A percentile compares a stretch with the other conserved stretches of the same genome.
phyloP scores from a whole-genome alignment of 2,888 invertebrate species.

The Esperia sulphurella region DNA sequence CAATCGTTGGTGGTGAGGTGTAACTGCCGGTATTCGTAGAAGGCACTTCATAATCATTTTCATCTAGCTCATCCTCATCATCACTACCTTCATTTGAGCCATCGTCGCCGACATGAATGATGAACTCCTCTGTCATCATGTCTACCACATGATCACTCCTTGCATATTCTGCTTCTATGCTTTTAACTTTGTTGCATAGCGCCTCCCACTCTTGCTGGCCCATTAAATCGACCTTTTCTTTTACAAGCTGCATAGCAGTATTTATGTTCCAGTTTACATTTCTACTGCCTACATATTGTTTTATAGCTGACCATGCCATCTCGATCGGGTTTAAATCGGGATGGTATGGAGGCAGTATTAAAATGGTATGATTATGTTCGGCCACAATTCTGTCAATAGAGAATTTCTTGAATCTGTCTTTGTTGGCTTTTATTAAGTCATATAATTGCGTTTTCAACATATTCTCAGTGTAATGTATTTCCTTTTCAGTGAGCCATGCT shows the following conservation, averaged over 20 bases:
- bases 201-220: conserved; percentile 1
- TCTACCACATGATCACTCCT: conserved; percentile 7
- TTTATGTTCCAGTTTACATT: conserved; percentile 7
- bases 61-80: too few species aligned
- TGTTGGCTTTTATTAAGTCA: conserved; percentile 16
- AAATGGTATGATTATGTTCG: conserved; percentile 10
- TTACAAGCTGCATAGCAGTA: conserved; percentile 2
- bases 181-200: conserved; percentile 8
- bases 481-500: conserved; percentile 20
- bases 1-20: too few species aligned
- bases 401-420: conserved; percentile 16
- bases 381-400: conserved; percentile 10
- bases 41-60: too few species aligned
- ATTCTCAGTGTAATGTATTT: conserved; percentile 13
- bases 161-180: conserved; percentile 8
- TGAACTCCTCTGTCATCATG: neutral
- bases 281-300: conserved; percentile 9
- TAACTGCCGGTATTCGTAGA: too few species aligned
- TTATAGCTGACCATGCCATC: conserved; percentile 11
- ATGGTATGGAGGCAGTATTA: conserved; percentile 20
- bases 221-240: conserved; percentile 7
- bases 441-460: conserved; percentile 21
- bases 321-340: conserved; percentile 15
- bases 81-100: neutral
- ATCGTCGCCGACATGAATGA: conserved; percentile 4